Percentiles rank a stretch among this genome's conserved stretches.
Evolutionary conservation across 2,888 invertebrate species (phyloP).

Genomic region (Nezara viridula): DNA sequence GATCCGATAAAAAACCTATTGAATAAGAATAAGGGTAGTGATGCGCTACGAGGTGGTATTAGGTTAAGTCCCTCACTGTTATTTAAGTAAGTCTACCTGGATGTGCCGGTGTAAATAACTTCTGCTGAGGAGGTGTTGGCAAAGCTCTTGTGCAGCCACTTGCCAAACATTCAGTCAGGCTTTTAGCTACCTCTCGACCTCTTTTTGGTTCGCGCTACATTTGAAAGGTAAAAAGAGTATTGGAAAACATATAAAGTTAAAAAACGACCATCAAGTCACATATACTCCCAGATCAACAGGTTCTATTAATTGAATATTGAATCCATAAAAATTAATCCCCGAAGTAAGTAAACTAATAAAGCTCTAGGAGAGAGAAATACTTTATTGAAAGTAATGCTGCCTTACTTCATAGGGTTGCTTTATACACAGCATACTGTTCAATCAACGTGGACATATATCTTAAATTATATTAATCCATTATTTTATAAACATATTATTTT

Average conservation of each 20-base stretch:
- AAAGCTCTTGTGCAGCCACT: slow-evolving; percentile 22
- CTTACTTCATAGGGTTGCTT: too few species aligned
- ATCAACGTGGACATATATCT: too few species aligned
- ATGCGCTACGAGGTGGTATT: not conserved
- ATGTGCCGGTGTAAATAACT: slow-evolving; percentile 21
- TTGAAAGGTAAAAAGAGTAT: not conserved
- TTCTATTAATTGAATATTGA: too few species aligned
- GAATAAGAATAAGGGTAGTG: slow-evolving; percentile 56
- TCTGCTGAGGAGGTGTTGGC: slow-evolving; percentile 1
- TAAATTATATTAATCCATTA: too few species aligned
- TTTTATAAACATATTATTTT: too few species aligned
- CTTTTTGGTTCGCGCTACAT: not conserved
- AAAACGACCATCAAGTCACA: not conserved
- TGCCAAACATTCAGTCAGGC: slow-evolving; percentile 4
- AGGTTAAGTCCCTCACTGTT: slow-evolving; percentile 8
- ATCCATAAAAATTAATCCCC: too few species aligned
- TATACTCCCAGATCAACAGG: too few species aligned
- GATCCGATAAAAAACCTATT: slow-evolving; percentile 51
- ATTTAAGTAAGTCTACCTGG: slow-evolving; percentile 43
- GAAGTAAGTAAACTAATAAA: too few species aligned
- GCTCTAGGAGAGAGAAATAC: too few species aligned
- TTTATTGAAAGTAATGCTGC: too few species aligned
- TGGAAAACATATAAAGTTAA: not conserved
- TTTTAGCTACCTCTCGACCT: not conserved
- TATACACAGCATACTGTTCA: too few species aligned